Percentiles rank a stretch among this genome's conserved stretches.
Evolutionary conservation across 2,797 vertebrate genomes (phyloP).

Genomic region (Acanthopagrus latus): DNA sequence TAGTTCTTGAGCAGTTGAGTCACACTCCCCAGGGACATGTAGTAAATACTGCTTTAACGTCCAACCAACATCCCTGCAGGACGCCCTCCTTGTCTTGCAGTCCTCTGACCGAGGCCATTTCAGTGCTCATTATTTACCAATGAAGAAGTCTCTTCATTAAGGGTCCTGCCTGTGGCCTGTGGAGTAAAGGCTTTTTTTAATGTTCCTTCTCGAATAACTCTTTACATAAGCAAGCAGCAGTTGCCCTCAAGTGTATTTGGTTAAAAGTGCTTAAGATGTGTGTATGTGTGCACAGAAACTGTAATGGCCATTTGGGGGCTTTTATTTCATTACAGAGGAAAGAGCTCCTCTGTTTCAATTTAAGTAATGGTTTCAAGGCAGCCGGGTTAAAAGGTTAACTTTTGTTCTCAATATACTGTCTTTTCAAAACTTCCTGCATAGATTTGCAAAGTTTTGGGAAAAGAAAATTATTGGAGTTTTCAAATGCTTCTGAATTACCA

Average conservation of each 20-base stretch:
- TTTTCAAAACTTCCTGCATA: constrained; percentile 47
- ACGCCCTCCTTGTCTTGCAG: constrained; percentile 50
- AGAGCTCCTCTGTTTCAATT: constrained; percentile 58
- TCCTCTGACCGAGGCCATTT: constrained; percentile 67
- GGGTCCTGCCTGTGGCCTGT: constrained; percentile 71
- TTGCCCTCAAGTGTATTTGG: constrained; percentile 72
- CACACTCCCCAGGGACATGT: constrained; percentile 65
- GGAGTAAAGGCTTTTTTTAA: constrained; percentile 71
- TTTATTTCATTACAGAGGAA: constrained; percentile 58
- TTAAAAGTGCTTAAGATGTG: constrained; percentile 60
- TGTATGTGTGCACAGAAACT: constrained; percentile 53
- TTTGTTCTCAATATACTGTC: constrained; percentile 54
- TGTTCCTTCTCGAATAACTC: constrained; percentile 59
- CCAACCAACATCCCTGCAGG: constrained; percentile 64
- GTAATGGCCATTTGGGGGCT: constrained; percentile 64
- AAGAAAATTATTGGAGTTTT: constrained; percentile 44
- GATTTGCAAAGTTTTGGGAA: constrained; percentile 37
- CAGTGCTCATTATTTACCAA: constrained; percentile 79
- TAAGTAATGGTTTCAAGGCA: constrained; percentile 65
- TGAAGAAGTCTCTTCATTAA: constrained; percentile 80
- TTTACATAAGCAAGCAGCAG: constrained; percentile 73
- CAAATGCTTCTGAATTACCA: constrained; percentile 39
- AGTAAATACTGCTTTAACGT: constrained; percentile 71
- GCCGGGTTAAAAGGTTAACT: constrained; percentile 61
- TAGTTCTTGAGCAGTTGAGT: constrained; percentile 76